Conservation (phyloP, 2,113 vertebrate species). For the Scomber scombrus region DNA sequence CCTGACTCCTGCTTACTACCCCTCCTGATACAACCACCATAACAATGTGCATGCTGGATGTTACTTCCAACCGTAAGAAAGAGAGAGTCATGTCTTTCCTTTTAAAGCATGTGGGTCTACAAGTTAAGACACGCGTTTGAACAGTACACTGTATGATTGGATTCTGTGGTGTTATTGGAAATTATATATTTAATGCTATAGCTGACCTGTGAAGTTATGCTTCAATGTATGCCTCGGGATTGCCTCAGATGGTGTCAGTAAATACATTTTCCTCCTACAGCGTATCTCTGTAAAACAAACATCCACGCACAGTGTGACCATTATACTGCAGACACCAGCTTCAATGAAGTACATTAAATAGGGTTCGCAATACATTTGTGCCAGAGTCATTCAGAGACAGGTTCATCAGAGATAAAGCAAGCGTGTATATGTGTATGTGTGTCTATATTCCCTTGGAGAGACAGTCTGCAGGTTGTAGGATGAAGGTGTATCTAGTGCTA, state of each 20-base stretch:
- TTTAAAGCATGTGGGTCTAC: background rate
- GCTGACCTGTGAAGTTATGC: slow-evolving; percentile 13
- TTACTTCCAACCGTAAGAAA: slow-evolving; percentile 11
- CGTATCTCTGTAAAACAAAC: slow-evolving; percentile 64
- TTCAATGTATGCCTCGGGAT: slow-evolving; percentile 42
- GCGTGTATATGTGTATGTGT: slow-evolving; percentile 16
- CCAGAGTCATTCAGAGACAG: slow-evolving; percentile 49
- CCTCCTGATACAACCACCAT: background rate
- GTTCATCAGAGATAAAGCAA: slow-evolving; percentile 51
- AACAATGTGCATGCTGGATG: slow-evolving; percentile 12
- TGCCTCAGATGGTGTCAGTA: slow-evolving; percentile 48
- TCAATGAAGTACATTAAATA: slow-evolving; percentile 54
- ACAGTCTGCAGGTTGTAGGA: slow-evolving; percentile 37
- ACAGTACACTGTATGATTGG: slow-evolving; percentile 27
- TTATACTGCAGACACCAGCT: slow-evolving; percentile 31
- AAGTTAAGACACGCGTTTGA: slow-evolving; percentile 32
- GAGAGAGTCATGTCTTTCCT: background rate
- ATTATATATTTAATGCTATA: slow-evolving; percentile 27
- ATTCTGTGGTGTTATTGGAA: slow-evolving; percentile 33
- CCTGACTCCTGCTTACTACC: slow-evolving; percentile 14
- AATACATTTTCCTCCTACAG: slow-evolving; percentile 49
- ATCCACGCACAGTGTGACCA: slow-evolving; percentile 38
- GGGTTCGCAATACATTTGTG: slow-evolving; percentile 39
- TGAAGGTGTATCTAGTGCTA: slow-evolving; percentile 53
- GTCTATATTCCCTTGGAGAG: slow-evolving; percentile 19